Conservation (phyloP, 1,140 invertebrate genomes). For the Sitodiplosis mosellana region DNA sequence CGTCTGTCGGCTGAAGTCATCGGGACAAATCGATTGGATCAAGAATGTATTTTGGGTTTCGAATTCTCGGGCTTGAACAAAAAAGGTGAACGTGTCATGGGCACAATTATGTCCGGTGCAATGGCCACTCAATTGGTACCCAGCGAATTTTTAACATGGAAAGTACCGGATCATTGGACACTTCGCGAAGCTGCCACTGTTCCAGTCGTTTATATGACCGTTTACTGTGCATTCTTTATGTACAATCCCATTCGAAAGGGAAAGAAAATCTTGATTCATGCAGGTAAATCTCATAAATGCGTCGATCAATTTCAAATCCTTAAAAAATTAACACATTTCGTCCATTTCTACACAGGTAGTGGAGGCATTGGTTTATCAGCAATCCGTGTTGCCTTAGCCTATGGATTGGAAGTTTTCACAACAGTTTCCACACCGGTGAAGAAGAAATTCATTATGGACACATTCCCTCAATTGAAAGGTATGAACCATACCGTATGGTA, state of each 20-base stretch:
- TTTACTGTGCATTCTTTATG: constrained; percentile 60
- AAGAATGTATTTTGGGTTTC: constrained; percentile 51
- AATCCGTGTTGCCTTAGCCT: constrained; percentile 54
- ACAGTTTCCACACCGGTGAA: constrained; percentile 60
- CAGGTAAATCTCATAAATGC: constrained; percentile 33
- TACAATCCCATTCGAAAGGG: constrained; percentile 41
- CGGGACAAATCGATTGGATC: constrained; percentile 29
- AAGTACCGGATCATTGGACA: constrained; percentile 64
- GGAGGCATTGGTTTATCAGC: constrained; percentile 76
- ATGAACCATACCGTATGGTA: constrained; percentile 3
- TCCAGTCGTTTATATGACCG: constrained; percentile 70
- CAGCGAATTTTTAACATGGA: constrained; percentile 39
- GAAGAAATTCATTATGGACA: constrained; percentile 50
- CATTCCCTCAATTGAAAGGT: constrained; percentile 45
- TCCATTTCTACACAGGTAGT: constrained; percentile 25
- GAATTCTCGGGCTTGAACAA: constrained; percentile 46
- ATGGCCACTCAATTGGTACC: constrained; percentile 42
- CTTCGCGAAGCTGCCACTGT: constrained; percentile 76
- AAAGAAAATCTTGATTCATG: constrained; percentile 64
- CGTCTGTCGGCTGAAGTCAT: constrained; percentile 44
- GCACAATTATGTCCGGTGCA: constrained; percentile 35
- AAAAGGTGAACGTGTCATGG: constrained; percentile 45
- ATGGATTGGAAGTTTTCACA: constrained; percentile 48
- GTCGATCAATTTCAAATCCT: no score
- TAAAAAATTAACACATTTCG: no score